These are phyloP conservation scores for Ernsta delagoae DNA, from an alignment of 2,888 invertebrate genomes.

Conservation along the genomic window DNA sequence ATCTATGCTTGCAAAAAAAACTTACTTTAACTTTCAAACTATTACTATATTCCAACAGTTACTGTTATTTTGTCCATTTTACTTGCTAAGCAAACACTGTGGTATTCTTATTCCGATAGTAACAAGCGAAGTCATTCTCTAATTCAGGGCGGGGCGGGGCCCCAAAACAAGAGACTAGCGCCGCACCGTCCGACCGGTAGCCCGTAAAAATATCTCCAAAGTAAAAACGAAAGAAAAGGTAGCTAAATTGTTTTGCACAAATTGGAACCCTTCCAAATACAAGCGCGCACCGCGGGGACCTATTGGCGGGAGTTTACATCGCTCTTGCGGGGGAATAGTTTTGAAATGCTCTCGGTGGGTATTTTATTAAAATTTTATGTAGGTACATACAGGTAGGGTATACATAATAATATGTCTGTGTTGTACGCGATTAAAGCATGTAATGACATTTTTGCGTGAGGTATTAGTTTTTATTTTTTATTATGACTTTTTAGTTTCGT, in stretches of 20 bases:
- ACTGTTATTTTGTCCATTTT: too few species aligned
- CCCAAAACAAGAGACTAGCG: background rate
- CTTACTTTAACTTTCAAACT: too few species aligned
- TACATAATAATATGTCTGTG: background rate
- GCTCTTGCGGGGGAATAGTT: slow-evolving; percentile 29
- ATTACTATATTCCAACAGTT: too few species aligned
- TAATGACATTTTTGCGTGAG: background rate
- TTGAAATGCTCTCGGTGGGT: slow-evolving; percentile 12
- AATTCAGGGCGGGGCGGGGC: background rate
- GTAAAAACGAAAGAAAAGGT: slow-evolving; percentile 33
- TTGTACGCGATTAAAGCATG: background rate
- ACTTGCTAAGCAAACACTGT: background rate
- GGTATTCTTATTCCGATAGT: background rate
- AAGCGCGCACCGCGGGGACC: slow-evolving; percentile 26
- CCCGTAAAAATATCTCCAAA: slow-evolving; percentile 28
- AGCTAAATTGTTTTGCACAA: slow-evolving; percentile 36
- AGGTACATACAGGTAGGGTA: too few species aligned
- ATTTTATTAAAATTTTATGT: slow-evolving; percentile 15
- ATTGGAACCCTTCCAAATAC: slow-evolving; percentile 39
- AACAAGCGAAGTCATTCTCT: background rate
- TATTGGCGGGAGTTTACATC: slow-evolving; percentile 22
- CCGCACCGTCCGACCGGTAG: background rate
- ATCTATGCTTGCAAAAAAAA: too few species aligned
- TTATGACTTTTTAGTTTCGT: too few species aligned
- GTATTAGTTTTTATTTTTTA: background rate